Evolutionary conservation across 2,797 vertebrate genomes (phyloP).

Genomic region (Sebastolobus alascanus): DNA sequence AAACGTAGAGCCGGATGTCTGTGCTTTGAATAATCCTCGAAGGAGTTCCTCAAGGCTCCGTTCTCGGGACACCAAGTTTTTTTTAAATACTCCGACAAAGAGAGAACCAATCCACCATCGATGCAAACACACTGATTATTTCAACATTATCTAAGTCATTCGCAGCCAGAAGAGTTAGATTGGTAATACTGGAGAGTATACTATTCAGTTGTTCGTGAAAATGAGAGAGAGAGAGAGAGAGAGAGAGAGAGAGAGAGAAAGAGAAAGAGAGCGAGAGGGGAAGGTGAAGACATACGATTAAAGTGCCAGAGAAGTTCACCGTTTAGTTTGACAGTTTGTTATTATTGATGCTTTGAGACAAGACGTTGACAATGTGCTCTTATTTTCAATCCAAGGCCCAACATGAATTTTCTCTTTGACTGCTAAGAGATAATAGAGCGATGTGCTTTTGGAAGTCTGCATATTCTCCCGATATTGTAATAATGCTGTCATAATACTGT

Average conservation of each 20-base stretch:
- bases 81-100: conserved; percentile 48
- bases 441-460: conserved; percentile 45
- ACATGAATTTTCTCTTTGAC: conserved; percentile 23
- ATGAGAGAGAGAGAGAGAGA: background rate
- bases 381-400: conserved; percentile 46
- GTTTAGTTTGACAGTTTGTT: conserved; percentile 49
- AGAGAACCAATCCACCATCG: conserved; percentile 58
- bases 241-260: conserved; percentile 18
- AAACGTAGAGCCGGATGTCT: background rate
- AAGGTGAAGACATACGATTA: conserved; percentile 59
- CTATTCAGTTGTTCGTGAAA: conserved; percentile 56
- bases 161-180: conserved; percentile 51
- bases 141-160: conserved; percentile 59
- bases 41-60: conserved; percentile 51
- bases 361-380: conserved; percentile 56
- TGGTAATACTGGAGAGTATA: conserved; percentile 63
- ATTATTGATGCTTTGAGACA: conserved; percentile 55
- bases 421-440: conserved; percentile 17
- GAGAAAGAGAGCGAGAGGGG: background rate
- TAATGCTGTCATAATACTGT: conserved; percentile 48
- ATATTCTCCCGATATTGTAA: conserved; percentile 19
- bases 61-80: conserved; percentile 33
- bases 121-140: conserved; percentile 65
- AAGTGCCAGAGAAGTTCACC: conserved; percentile 69
- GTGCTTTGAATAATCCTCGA: conserved; percentile 11